Percentiles rank a stretch among this genome's conserved stretches.
phyloP scores from a whole-genome alignment of 2,888 invertebrate species.

The Lasioglossum marginatum region DNA sequence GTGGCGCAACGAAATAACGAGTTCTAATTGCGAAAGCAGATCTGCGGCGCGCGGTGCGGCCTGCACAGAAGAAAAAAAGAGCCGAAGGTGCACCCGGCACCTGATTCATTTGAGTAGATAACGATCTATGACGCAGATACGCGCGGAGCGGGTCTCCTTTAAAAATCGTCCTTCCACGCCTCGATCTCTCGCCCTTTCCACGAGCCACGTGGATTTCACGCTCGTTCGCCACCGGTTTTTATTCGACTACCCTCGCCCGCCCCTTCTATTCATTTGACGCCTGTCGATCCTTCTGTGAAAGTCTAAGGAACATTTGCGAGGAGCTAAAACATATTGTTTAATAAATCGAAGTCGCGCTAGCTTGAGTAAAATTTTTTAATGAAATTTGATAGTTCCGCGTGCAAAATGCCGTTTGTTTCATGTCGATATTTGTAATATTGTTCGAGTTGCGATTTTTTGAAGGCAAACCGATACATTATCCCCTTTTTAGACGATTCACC shows the following conservation, averaged over 20 bases:
- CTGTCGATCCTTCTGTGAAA: background rate
- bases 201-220: conserved; percentile 21
- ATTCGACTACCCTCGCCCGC: background rate
- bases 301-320: background rate
- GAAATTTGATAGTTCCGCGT: no score
- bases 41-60: conserved; percentile 52
- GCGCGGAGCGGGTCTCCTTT: conserved; percentile 66
- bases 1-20: conserved; percentile 81
- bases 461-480: no score
- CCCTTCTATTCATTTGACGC: background rate
- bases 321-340: background rate
- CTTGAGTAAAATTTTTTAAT: no score
- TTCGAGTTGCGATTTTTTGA: no score
- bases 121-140: conserved; percentile 74
- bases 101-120: conserved; percentile 76
- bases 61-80: conserved; percentile 12
- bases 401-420: no score
- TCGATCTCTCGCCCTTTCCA: conserved; percentile 63
- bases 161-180: conserved; percentile 73
- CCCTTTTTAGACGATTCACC: no score
- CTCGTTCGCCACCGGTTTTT: conserved; percentile 8
- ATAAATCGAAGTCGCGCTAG: no score
- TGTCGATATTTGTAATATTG: no score
- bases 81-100: conserved; percentile 74
- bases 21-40: conserved; percentile 81